phyloP scores from a whole-genome alignment of 2,888 invertebrate genomes.

The Zele albiditarsus region DNA sequence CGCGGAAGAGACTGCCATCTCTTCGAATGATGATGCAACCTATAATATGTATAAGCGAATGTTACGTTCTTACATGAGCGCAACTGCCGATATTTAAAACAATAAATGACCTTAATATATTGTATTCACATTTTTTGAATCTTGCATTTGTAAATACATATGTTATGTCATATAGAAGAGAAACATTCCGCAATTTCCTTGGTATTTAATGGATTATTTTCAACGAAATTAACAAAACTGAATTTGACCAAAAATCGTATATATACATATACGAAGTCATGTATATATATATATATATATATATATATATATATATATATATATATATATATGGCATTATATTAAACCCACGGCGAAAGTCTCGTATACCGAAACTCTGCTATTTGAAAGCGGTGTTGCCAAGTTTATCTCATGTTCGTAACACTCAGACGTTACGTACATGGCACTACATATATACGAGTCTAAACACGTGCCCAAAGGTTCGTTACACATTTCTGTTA shows the following conservation, averaged over 20 bases:
- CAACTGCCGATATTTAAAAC: slow-evolving; percentile 32
- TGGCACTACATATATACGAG: slow-evolving; percentile 27
- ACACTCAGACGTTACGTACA: slow-evolving; percentile 16
- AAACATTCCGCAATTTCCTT: not conserved
- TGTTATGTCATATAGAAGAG: not conserved
- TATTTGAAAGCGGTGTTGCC: slow-evolving; percentile 64
- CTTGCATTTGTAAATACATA: not conserved
- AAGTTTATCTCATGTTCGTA: slow-evolving; percentile 24
- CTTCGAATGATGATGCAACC: slow-evolving; percentile 49
- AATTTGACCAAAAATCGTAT: slow-evolving; percentile 30
- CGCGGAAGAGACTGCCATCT: slow-evolving; percentile 49
- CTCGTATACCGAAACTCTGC: slow-evolving; percentile 57
- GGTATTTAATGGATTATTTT: slow-evolving; percentile 29
- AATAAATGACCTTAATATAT: slow-evolving; percentile 20
- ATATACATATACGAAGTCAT: no score
- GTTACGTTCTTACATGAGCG: slow-evolving; percentile 30
- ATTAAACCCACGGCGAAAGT: slow-evolving; percentile 58
- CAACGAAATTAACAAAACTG: slow-evolving; percentile 16
- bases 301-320: no score
- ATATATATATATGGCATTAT: slow-evolving; percentile 46
- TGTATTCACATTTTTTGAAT: slow-evolving; percentile 5
- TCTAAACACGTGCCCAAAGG: slow-evolving; percentile 41
- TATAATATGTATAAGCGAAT: not conserved
- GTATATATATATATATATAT: no score
- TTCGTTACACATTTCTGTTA: not conserved